Base-by-base conservation (phyloP, 2,797 vertebrate genomes). In the Myripristis jacobus region DNA sequence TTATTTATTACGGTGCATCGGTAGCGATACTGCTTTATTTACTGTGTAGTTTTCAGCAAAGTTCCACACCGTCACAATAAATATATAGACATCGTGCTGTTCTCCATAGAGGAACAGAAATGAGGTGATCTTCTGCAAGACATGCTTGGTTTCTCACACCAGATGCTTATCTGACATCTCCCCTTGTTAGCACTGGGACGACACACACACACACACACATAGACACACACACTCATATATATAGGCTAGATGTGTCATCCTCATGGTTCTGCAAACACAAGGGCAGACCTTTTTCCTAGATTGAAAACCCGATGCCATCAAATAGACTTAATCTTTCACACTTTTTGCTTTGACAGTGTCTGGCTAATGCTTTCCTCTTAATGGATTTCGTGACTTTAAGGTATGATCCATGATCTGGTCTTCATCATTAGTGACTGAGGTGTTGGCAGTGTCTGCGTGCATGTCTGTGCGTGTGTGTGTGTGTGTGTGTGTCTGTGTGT, bases 111-210 rank as follows among this genome's bases (percentile, higher is more conserved):
- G 73, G 73, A 3, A 0, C 70, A 36, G 70, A 61, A 53, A 52
- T 15, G 51, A 74, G 61, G 55, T 57, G 59, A 29, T 77, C 58
- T 70, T 77, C 70, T 47, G 75, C n/a, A 38, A 56, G 53, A 19
- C 24, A 18, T 73, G 59, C 73, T 82, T 19, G 11, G 9, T 73
- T 87, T 89, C 73, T 83, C 85, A 84, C 87, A 80, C 75, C 85
- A 88, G 82, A 90, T 85, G 84, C 77, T 71, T 79, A 78, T 47
- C 64, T 67, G 70, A 57, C 72, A 59, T 72, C 57, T 56, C 50
- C 73, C 48, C 69, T 73, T 41, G 36, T 61, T 66, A 75, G 53
- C 60, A 31, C 56, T 58, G 36, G 50, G 52, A 69, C 36, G 36
- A 62, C 24, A 60, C 56, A 46, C 56, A 75, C 54, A 34, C 79